Evolutionary conservation across 1,140 invertebrate species (phyloP), one percentile per base, ranked within the genome.

Genomic region (Lethocerus indicus): DNA sequence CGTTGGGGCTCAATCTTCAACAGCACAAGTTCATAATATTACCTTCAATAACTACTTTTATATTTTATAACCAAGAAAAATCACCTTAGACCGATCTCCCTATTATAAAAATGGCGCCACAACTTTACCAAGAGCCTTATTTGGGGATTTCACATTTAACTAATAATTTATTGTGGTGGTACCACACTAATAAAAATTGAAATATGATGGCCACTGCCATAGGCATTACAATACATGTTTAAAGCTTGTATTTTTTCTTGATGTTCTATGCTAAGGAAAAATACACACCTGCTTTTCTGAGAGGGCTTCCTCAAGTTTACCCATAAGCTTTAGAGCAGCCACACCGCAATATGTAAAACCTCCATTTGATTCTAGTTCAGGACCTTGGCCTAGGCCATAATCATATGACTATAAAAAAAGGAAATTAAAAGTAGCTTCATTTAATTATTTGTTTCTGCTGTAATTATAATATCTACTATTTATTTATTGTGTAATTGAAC

Each of bases 331-430:
- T 41, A 98, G 69, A 23, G 89, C 81, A 18, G 94, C 92, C 42
- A 97, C 69, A 0, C 88, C 93, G 69, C 94, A 98, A 64, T 85
- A 98, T 37, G 91, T 95, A 3, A 90, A 89, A 21, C 93, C 94
- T 54, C 91, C 93, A 65, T 98, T 93, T 1, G 89, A 83, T 68
- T 98, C 94, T 25, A 84, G 64, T 55, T 79, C 79, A 1, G 88
- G 83, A 48, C 83, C 84, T 71, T 95, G 90, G 2, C 81, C 91
- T 56, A 97, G 84, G 2, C 83, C 93, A 56, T 83, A 87, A 64
- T 97, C 92, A 63, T 93, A 97, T 27, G 81, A 80, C 86, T 94
- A 65, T 29, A 75, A 74, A 42, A n/a, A 9, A 23, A 44, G 20
- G 12, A 20, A 9, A 7, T 44, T 7, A 40, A 18, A 6, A 40